Percentiles rank a stretch among this genome's conserved stretches.
These are phyloP conservation scores for Onychomys arenicola DNA, from an alignment of 2,797 vertebrate genomes.

Conservation along the genomic window DNA sequence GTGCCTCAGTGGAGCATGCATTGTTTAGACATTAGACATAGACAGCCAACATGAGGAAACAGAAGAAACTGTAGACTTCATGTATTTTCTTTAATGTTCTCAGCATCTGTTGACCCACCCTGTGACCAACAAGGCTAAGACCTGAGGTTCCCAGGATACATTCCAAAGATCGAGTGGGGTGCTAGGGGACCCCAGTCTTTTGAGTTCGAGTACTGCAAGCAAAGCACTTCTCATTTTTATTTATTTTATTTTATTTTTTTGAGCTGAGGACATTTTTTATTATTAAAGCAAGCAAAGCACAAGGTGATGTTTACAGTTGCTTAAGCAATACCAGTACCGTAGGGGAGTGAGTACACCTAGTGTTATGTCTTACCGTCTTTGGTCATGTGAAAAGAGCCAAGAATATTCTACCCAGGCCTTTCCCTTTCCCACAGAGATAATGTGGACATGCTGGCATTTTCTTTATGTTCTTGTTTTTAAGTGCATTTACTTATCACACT, in stretches of 20 bases:
- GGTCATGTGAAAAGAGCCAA: neutral
- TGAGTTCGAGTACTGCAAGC: neutral
- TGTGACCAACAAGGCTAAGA: neutral
- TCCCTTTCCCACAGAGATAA: neutral
- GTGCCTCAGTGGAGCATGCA: neutral
- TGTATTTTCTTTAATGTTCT: conserved; percentile 49
- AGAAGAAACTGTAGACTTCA: neutral
- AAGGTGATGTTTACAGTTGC: neutral
- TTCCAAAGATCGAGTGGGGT: neutral
- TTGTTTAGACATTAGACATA: conserved; percentile 66
- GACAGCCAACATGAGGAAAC: neutral
- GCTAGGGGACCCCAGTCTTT: neutral
- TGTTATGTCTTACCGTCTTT: neutral
- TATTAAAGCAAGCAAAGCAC: neutral
- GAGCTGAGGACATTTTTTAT: too few species aligned
- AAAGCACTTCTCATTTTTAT: neutral
- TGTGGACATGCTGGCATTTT: neutral
- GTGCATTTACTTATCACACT: neutral
- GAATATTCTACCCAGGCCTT: neutral
- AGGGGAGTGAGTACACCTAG: neutral
- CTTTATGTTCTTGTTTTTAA: neutral
- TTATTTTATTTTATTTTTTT: too few species aligned
- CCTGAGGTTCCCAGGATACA: neutral
- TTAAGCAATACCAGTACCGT: neutral
- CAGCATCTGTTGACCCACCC: neutral